Conservation (phyloP, 2,113 vertebrate species). For the Cranoglanis bouderius region DNA sequence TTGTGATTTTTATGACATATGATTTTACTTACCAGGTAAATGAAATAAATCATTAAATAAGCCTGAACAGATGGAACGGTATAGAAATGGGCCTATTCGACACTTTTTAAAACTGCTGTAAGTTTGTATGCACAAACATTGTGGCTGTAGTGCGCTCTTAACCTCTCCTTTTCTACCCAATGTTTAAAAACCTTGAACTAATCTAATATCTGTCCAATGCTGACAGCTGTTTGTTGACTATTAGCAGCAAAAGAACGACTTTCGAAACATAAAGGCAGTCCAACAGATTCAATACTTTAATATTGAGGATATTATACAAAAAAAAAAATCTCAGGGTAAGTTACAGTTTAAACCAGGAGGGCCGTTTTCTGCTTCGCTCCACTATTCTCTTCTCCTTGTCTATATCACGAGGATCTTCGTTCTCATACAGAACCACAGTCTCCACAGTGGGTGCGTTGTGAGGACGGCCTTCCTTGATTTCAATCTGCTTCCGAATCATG, state of each 20-base stretch:
- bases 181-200: neutral
- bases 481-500: conserved; percentile 79
- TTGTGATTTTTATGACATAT: neutral
- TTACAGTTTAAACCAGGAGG: conserved; percentile 84
- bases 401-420: conserved; percentile 74
- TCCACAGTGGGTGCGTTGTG: conserved; percentile 78
- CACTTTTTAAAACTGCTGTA: too few species aligned
- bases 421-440: conserved; percentile 83
- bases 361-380: conserved; percentile 84
- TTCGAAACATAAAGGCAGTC: neutral
- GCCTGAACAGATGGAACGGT: neutral
- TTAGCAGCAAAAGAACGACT: neutral
- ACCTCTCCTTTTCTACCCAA: neutral
- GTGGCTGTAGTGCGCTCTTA: neutral
- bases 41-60: neutral
- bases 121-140: neutral
- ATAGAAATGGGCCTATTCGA: neutral
- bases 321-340: neutral
- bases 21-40: neutral
- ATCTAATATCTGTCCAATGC: neutral
- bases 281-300: neutral
- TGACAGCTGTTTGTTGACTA: neutral
- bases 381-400: conserved; percentile 86
- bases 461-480: conserved; percentile 80
- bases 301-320: conserved; percentile 7